Evolutionary conservation across 1,140 invertebrate species (phyloP).

Genomic region (Trachymyrmex cornetzi): DNA sequence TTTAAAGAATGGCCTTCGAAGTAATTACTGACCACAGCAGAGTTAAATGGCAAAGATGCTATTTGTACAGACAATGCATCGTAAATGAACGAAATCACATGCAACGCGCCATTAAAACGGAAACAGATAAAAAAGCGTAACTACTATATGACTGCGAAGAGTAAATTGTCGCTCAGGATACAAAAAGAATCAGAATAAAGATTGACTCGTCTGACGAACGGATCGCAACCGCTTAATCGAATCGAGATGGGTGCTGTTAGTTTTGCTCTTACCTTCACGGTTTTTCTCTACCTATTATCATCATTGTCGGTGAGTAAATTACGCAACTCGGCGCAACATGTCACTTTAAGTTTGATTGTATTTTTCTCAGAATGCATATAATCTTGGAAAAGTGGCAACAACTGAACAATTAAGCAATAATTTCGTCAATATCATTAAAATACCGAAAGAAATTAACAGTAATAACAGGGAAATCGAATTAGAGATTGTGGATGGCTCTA

Average conservation of each 20-base stretch:
- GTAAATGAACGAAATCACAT: conserved; percentile 51
- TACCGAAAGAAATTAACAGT: background rate
- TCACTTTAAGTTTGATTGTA: background rate
- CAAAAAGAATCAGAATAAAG: conserved; percentile 43
- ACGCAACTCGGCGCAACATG: background rate
- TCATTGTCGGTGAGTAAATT: conserved; percentile 11
- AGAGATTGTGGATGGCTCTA: background rate
- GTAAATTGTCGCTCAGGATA: conserved; percentile 17
- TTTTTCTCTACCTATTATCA: conserved; percentile 7
- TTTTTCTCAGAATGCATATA: background rate
- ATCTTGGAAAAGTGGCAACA: conserved; percentile 7
- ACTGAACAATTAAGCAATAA: conserved; percentile 13
- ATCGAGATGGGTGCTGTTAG: conserved; percentile 21
- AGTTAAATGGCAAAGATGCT: conserved; percentile 24
- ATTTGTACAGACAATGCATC: conserved; percentile 47
- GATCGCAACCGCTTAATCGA: conserved; percentile 7
- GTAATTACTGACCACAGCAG: background rate
- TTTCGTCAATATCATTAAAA: background rate
- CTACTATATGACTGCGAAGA: background rate
- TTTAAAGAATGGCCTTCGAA: background rate
- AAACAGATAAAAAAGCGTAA: conserved; percentile 28
- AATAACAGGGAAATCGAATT: background rate
- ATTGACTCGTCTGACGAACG: conserved; percentile 3
- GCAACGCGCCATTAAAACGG: conserved; percentile 40
- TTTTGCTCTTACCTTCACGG: conserved; percentile 15